A percentile compares a stretch with the other conserved stretches of the same genome.
These are phyloP conservation scores for Amiota minor DNA, from an alignment of 2,888 invertebrate genomes.

Conservation along the genomic window DNA sequence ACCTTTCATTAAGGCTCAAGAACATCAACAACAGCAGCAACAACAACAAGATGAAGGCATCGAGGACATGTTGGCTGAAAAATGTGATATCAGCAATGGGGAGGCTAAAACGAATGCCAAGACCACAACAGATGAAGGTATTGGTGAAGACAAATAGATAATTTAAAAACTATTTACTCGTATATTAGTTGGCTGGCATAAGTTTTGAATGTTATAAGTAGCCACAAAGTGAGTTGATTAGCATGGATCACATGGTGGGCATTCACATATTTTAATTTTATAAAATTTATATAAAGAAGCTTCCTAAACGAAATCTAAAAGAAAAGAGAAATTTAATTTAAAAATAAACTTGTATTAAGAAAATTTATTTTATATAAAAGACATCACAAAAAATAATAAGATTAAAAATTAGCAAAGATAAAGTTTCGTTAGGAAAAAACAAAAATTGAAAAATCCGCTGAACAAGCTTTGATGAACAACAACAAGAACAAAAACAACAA, in stretches of 20 bases:
- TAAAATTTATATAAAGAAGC: slow-evolving; percentile 50
- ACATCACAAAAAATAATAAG: slow-evolving; percentile 27
- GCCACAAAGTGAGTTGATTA: no score
- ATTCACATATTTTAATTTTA: slow-evolving; percentile 4
- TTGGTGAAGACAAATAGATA: slow-evolving; percentile 71
- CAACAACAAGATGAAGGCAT: slow-evolving; percentile 71
- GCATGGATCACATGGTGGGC: slow-evolving; percentile 1
- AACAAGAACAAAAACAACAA: slow-evolving; percentile 45
- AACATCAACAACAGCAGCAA: slow-evolving; percentile 50
- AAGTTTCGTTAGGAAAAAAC: background rate
- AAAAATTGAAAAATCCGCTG: slow-evolving; percentile 37
- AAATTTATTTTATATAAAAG: slow-evolving; percentile 62
- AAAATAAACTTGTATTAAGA: slow-evolving; percentile 46
- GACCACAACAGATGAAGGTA: slow-evolving; percentile 71
- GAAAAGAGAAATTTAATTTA: slow-evolving; percentile 18
- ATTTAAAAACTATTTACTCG: slow-evolving; percentile 35
- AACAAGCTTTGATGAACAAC: slow-evolving; percentile 33
- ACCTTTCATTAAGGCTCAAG: slow-evolving; percentile 15
- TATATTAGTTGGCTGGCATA: slow-evolving; percentile 46
- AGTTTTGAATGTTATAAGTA: background rate
- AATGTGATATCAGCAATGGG: slow-evolving; percentile 73
- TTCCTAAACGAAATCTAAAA: slow-evolving; percentile 54
- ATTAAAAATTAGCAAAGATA: background rate
- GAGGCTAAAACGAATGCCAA: slow-evolving; percentile 66
- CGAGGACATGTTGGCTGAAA: slow-evolving; percentile 73